Base-by-base conservation (phyloP, 2,888 invertebrate species). In the Drosophila phalerata region DNA sequence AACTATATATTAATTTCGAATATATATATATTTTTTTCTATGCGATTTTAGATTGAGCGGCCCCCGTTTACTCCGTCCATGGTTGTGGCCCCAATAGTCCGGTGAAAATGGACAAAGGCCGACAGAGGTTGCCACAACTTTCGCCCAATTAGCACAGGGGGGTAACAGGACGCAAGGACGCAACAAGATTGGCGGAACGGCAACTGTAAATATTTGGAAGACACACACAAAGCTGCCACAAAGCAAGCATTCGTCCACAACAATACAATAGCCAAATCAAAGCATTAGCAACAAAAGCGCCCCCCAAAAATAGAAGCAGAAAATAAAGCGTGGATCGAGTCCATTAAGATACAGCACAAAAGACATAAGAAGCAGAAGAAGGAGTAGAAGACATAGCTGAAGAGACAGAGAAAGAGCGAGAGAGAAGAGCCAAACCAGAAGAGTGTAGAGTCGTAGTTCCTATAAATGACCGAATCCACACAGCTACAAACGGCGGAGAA, bases 381-480 rank as follows among this genome's bases (percentile, higher is more conserved):
- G 57, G 17, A 48, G 22, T 13, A 47, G 32, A 13, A 42, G 30
- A 17, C 17, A 10, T 4, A 17, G 45, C 1, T 5, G n/a, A 19
- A 38, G 30, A 19, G 15, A 17, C 6, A 10, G 10, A 51, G 30
- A 62, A 22, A 61, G 47, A 47, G 30, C 43, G 22, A 53, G 48
- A 40, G 25, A 38, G 37, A 49, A 48, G 57, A 57, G 28, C n/a
- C 47, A 48, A 58, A 22, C 52, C 34, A 15, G 38, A 53, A 43
- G 43, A 25, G 43, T 32, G 43, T 22, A 43, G 25, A 48, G 51
- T 42, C 58, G 13, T 61, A 57, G 72, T 63, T 80, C 58, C 80
- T 62, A 88, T 86, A 87, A 92, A 92, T 92, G 92, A 92, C 92
- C 92, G 92, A 92, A 86, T 92, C 93, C 90, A 92, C 92, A 76